Conservation (phyloP, 2,888 invertebrate species). For the Volucella inflata region DNA sequence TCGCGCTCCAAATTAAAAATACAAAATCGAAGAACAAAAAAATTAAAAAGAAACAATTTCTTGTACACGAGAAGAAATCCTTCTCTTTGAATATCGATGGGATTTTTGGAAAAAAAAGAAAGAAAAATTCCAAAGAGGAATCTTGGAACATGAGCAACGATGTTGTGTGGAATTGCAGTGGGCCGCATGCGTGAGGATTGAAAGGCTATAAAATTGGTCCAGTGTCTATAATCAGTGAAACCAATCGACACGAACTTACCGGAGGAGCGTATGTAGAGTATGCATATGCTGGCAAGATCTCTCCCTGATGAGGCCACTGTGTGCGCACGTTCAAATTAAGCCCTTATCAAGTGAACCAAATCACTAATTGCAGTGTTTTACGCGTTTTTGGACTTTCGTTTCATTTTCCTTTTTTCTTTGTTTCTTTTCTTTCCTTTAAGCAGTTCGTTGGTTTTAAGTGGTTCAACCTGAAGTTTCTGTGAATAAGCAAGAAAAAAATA, state of each 20-base stretch:
- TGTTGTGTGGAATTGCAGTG: constrained; percentile 64
- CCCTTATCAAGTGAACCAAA: constrained; percentile 82
- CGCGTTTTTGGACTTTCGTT: constrained; percentile 70
- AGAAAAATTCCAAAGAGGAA: constrained; percentile 3
- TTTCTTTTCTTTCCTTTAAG: neutral
- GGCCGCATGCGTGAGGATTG: constrained; percentile 71
- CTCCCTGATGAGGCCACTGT: constrained; percentile 60
- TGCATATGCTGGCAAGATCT: constrained; percentile 43
- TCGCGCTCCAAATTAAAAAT: constrained; percentile 74
- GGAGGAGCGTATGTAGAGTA: constrained; percentile 55
- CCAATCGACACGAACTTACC: constrained; percentile 73
- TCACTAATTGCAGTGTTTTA: constrained; percentile 80
- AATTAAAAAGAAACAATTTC: neutral
- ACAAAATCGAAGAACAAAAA: constrained; percentile 29
- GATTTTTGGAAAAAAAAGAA: constrained; percentile 37
- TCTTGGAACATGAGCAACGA: constrained; percentile 38
- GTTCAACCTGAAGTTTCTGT: constrained; percentile 45
- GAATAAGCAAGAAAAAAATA: neutral
- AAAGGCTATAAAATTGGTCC: constrained; percentile 75
- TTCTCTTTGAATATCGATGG: constrained; percentile 20
- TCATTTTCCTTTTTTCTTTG: constrained; percentile 27
- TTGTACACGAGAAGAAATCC: constrained; percentile 23
- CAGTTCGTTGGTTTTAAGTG: constrained; percentile 50
- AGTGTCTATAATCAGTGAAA: constrained; percentile 74
- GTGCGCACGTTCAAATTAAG: constrained; percentile 77